Base-by-base conservation (phyloP, 2,797 vertebrate species). In the Paratrypauchen microcephalus region DNA sequence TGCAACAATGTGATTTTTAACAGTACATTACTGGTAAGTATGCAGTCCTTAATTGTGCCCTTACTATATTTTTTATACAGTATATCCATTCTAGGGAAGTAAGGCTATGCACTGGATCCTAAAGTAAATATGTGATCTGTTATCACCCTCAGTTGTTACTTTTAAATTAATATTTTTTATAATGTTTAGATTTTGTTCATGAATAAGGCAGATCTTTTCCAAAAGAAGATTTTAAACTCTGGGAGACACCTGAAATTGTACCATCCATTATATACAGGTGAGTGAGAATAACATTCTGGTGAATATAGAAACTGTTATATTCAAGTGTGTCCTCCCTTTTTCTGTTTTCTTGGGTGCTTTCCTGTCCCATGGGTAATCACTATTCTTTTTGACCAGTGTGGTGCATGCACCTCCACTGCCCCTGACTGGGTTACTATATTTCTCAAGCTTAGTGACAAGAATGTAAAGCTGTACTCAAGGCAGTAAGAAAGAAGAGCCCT, bases 171-270 rank as follows among this genome's bases (percentile, higher is more conserved):
- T 18, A 3, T 72, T 26, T 28, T 18, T 4, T 21, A 12, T 11
- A n/a, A 16, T 2, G 61, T 23, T 26, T 76, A 94, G 93, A 90
- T 93, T 85, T 83, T 94, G 57, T 89, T 93, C 12, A 87, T 93
- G 88, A 93, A 93, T 77, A 94, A 94, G 91, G 88, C 81, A 0
- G 92, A 93, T 78, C 87, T 94, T 73, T 93, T 94, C 80, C 76
- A 55, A 72, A 73, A 91, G 73, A 94, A 93, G 86, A 92, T 93
- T 73, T 74, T 88, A 4, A 67, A 78, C 68, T 91, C 88, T 47
- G 86, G 86, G 66, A 87, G 92, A 76, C 92, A 90, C 69, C 69
- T 93, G 66, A 83, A 91, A 66, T 80, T 88, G 56, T 92, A 91
- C 67, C 63, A 88, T 0, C 73, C 87, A 12, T 70, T 68, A 47